These are phyloP conservation scores for Octopus sinensis DNA, from an alignment of 1,140 invertebrate genomes.

Conservation along the genomic window DNA sequence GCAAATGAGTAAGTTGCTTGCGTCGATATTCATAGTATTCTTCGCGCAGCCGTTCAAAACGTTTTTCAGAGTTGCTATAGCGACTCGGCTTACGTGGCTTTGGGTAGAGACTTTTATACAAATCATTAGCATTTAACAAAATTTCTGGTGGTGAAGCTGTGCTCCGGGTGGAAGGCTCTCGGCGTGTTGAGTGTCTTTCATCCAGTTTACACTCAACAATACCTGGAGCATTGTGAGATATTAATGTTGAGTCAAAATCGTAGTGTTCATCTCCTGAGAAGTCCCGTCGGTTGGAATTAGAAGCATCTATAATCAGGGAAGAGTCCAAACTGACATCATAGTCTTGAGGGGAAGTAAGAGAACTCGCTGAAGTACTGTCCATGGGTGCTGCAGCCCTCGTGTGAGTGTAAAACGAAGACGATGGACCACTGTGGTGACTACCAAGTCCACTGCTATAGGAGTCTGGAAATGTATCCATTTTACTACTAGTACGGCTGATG, in stretches of 20 bases:
- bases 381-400: conserved; percentile 23
- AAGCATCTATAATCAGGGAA: conserved; percentile 31
- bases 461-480: conserved; percentile 59
- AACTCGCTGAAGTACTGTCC: conserved; percentile 35
- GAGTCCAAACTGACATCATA: conserved; percentile 44
- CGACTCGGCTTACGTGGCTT: conserved; percentile 62
- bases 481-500: neutral
- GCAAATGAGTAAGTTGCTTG: conserved; percentile 62
- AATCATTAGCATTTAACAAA: conserved; percentile 29
- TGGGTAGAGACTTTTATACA: conserved; percentile 58
- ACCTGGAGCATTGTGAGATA: conserved; percentile 46
- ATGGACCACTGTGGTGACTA: conserved; percentile 78
- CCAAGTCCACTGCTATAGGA: conserved; percentile 80
- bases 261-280: conserved; percentile 91
- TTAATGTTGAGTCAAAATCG: conserved; percentile 73
- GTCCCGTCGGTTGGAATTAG: conserved; percentile 61
- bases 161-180: conserved; percentile 32
- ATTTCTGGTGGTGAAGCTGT: conserved; percentile 62
- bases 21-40: conserved; percentile 90
- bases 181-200: conserved; percentile 57
- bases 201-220: conserved; percentile 46
- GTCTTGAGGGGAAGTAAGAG: conserved; percentile 33
- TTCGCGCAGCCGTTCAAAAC: conserved; percentile 90
- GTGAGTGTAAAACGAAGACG: conserved; percentile 41
- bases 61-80: conserved; percentile 66